Evolutionary conservation across 1,140 invertebrate genomes (phyloP).

Genomic region (Parasteatoda tepidariorum): DNA sequence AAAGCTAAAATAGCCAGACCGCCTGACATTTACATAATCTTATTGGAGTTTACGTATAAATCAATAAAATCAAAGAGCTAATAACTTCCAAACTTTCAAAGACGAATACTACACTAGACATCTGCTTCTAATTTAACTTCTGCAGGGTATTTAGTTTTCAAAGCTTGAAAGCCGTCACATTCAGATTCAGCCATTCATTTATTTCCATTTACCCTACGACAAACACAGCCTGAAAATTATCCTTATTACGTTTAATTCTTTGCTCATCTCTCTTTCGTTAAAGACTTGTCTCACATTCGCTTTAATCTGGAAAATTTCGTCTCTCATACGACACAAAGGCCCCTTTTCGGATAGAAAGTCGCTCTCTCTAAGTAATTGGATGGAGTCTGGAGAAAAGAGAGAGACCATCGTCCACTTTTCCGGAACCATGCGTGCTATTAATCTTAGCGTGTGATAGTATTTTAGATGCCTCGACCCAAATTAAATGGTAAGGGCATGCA

Average conservation of each 20-base stretch:
- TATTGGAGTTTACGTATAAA: no score
- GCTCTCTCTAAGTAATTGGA: not conserved
- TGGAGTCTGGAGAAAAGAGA: not conserved
- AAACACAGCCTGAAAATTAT: not conserved
- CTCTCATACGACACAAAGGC: not conserved
- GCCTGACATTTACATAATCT: no score
- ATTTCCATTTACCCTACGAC: not conserved
- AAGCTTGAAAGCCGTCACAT: no score
- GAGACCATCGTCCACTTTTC: not conserved
- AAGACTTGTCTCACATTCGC: not conserved
- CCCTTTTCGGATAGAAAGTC: no score
- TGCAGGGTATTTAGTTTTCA: no score
- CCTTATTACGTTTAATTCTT: not conserved
- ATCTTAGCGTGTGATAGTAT: not conserved
- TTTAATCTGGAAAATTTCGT: not conserved
- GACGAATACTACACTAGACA: no score
- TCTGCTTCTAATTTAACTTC: no score
- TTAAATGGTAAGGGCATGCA: not conserved
- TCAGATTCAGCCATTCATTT: no score
- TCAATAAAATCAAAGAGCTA: no score
- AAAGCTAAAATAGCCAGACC: no score
- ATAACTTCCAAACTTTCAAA: no score
- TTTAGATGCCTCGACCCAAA: not conserved
- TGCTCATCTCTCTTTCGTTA: no score
- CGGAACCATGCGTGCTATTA: not conserved